Evolutionary conservation across 2,113 vertebrate species (phyloP), one percentile per base, ranked within the genome.

Genomic region (Cheilinus undulatus): DNA sequence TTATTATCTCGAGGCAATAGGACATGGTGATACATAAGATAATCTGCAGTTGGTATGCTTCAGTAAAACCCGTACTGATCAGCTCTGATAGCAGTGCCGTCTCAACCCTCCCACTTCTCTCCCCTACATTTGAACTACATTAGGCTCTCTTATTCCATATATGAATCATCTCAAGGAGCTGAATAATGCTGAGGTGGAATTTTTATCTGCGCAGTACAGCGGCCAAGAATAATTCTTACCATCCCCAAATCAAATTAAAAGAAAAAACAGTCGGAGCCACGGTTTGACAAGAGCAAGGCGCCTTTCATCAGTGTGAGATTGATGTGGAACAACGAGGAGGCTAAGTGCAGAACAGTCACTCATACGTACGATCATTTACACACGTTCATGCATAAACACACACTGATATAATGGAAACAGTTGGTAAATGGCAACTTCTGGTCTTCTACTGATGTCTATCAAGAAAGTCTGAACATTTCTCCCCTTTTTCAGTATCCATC

Each of bases 321-420:
- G 86, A 91, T 91, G 86, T 88, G 87, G 82, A 90, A 89, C 42
- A 60, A 88, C 86, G 76, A 64, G 65, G 78, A 80, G 77, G 68
- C 76, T 76, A 79, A 89, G 79, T 81, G 84, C 38, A 78, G 88
- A 89, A 89, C 88, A 84, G 76, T 88, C 69, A 51, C 75, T 84
- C 79, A 78, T 68, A 80, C 58, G 14, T 72, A 54, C 36, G 28
- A 73, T 80, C 76, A 73, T 83, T 86, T 78, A 66, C 77, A 76
- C 69, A 73, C 23, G 34, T 73, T 70, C 80, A 78, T 54, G 66
- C 69, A 67, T 59, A 86, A 81, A 87, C 26, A 76, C 73, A 67
- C 72, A 38, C 76, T 88, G 86, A 90, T 91, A 88, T 88, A 73
- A 88, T 89, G 89, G 88, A 91, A 91, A 92, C 73, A 84, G 58